A percentile compares a stretch with the other conserved stretches of the same genome.
Conservation (phyloP, 2,888 invertebrate genomes). For the Unio pictorum region DNA sequence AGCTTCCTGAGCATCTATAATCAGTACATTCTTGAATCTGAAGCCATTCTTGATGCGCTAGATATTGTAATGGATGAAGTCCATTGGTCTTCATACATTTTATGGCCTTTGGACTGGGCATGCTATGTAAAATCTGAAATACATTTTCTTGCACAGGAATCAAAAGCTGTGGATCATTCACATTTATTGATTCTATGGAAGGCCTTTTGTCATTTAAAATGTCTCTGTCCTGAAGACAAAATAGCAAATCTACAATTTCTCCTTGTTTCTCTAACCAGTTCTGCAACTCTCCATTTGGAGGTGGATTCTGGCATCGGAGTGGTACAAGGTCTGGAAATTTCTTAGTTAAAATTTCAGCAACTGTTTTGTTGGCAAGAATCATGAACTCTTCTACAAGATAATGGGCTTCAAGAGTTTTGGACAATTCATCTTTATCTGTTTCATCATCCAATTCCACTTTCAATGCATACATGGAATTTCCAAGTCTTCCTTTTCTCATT, state of each 20-base stretch:
- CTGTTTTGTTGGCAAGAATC: conserved; percentile 24
- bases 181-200: not conserved
- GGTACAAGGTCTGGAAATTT: conserved; percentile 18
- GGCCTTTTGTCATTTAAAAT: not conserved
- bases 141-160: not conserved
- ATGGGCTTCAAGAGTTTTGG: conserved; percentile 22
- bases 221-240: conserved; percentile 14
- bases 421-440: conserved; percentile 6
- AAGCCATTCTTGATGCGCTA: conserved; percentile 18
- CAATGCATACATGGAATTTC: conserved; percentile 15
- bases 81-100: conserved; percentile 15
- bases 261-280: conserved; percentile 14
- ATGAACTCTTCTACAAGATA: conserved; percentile 35
- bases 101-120: not conserved
- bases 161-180: not conserved
- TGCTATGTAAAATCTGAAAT: not conserved
- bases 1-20: conserved; percentile 13
- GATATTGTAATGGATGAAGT: not conserved
- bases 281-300: conserved; percentile 8
- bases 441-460: not conserved
- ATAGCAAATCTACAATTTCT: conserved; percentile 8
- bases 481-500: conserved; percentile 18
- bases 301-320: conserved; percentile 24
- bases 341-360: conserved; percentile 17
- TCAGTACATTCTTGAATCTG: conserved; percentile 17